Evolutionary conservation across 2,797 vertebrate species (phyloP), one percentile per base, ranked within the genome.

Genomic region (Hybognathus amarus): DNA sequence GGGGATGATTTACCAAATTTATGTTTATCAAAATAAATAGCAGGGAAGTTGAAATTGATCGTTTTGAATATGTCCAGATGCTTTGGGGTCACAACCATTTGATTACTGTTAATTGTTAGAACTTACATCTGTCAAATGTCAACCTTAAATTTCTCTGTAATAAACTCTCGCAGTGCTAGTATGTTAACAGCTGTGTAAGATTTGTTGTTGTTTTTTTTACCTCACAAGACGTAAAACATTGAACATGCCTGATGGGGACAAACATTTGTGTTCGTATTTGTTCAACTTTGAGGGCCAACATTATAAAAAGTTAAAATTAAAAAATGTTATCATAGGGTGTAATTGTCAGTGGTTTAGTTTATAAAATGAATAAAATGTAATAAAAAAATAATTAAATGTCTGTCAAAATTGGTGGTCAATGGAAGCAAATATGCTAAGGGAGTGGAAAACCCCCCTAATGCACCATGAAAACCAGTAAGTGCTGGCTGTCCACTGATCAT

Each of bases 121-220:
- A 18, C 27, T 74, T 42, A n/a, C 1, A 0, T 52, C 36, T 66
- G 80, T 52, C 64, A 66, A 42, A 75, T 82, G 45, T 75, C 71
- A 67, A 67, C 36, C 24, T 81, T 33, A 30, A 4, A 50, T 47
- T 71, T 1, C 47, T 67, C 24, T 67, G 1, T 10, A 82, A 66
- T 76, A 82, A 82, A 82, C 22, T 42, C 22, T 75, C 5, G 7
- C 11, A 2, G 22, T 76, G 2, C 36, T 27, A 36, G 40, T n/a
- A 24, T 42, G n/a, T 70, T 40, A 17, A 27, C 17, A 74, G 15
- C 10, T 71, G 9, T 79, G 45, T 56, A 38, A 24, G 33, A 56
- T n/a, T 9, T 0, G n/a, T 8, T 56, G 1, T 59, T n/a, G n/a
- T n/a, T n/a, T 59, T 75, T 40, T 15, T 59, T 15, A n/a, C 11